Evolutionary conservation across 2,888 invertebrate genomes (phyloP), one percentile per base, ranked within the genome.

Genomic region (Temnothorax unifasciatus): DNA sequence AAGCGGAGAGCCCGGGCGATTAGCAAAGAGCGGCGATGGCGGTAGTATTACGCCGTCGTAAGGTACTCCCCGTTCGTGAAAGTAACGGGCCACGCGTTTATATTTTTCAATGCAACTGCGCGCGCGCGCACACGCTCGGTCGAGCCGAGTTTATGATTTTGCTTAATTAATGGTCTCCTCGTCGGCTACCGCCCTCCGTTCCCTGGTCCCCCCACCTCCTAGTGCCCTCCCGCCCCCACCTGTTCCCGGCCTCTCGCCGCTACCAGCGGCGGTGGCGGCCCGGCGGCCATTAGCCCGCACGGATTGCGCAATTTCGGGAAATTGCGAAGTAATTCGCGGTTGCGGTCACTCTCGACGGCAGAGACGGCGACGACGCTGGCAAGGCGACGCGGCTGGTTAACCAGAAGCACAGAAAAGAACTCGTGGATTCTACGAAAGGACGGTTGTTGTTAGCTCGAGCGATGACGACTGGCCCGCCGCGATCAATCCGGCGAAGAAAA

Each of bases 221-320:
- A 3, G 4, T 15, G 54, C 52, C 18, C 44, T 25, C 18, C 54
- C 61, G 13, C 18, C 63, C 47, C 50, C 66, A 34, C 71, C 73
- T 71, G 57, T 21, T 79, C 57, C 79, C 73, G 59, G 29, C 38
- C 68, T n/a, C 59, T 79, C 74, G 74, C 47, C 38, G 38, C 68
- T 68, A 73, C 61, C 71, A 44, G 50, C 34, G 66, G 82, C 77
- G 44, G 82, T 64, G 83, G 85, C 88, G 83, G 85, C 86, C 81
- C 68, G 83, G 87, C 88, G 86, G 90, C 90, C 91, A 89, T 90
- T 90, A 90, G 87, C 90, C 88, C 86, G 88, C 88, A 81, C 88
- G 89, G 91, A 89, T 93, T 93, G 90, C 91, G 91, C 92, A 93
- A 92, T 93, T 93, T 91, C 85, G 91, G 88, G 89, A 92, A 93